phyloP scores from a whole-genome alignment of 2,888 invertebrate species.

The Tetramorium bicarinatum region DNA sequence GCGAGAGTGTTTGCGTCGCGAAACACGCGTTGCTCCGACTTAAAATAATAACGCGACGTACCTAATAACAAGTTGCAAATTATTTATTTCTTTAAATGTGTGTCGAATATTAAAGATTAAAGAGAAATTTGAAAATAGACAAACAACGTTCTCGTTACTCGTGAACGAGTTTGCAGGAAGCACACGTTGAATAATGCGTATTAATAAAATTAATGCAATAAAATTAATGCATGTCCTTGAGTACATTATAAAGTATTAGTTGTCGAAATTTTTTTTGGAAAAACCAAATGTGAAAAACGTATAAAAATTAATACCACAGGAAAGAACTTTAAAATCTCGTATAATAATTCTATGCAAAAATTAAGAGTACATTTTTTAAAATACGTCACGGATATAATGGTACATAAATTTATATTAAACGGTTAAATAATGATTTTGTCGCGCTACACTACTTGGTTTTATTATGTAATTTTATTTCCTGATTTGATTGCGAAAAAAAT shows the following conservation, averaged over 20 bases:
- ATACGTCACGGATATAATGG: background rate
- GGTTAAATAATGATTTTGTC: background rate
- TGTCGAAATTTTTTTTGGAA: background rate
- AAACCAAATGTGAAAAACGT: background rate
- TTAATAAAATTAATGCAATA: background rate
- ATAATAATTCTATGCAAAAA: background rate
- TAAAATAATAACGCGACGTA: background rate
- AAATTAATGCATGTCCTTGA: background rate
- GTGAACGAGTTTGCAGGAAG: background rate
- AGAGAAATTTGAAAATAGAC: background rate
- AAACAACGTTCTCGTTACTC: background rate
- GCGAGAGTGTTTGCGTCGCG: slow-evolving; percentile 36
- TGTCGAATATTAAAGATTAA: background rate
- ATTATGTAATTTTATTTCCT: background rate
- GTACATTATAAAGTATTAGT: background rate
- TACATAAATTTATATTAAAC: background rate
- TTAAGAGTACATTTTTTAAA: background rate
- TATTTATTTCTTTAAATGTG: slow-evolving; percentile 8
- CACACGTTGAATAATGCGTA: background rate
- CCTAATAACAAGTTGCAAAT: slow-evolving; percentile 9
- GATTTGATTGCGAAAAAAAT: background rate
- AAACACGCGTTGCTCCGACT: slow-evolving; percentile 28
- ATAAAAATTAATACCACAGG: background rate
- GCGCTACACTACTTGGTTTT: background rate
- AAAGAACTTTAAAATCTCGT: background rate